Evolutionary conservation across 1,140 invertebrate genomes (phyloP).

Genomic region (Drosophila littoralis): DNA sequence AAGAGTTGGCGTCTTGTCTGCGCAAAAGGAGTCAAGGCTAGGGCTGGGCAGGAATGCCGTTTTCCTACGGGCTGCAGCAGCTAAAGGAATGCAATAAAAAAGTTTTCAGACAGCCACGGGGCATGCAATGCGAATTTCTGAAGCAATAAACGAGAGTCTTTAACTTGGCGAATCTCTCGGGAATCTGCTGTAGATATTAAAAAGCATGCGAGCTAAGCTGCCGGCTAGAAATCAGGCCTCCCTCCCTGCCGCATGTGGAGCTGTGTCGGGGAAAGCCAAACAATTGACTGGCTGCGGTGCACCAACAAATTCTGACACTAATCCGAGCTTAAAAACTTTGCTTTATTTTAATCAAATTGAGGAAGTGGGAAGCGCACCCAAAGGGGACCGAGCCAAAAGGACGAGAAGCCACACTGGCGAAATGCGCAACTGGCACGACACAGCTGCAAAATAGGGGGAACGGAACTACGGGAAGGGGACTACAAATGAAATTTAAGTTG

Average conservation of each 20-base stretch:
- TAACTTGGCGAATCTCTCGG: constrained; percentile 39
- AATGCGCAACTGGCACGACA: constrained; percentile 54
- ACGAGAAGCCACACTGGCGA: constrained; percentile 67
- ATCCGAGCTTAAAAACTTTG: constrained; percentile 80
- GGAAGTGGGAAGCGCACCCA: constrained; percentile 1
- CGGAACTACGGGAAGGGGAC: constrained; percentile 18
- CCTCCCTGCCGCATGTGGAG: background rate
- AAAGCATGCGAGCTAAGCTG: constrained; percentile 39
- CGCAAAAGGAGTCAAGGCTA: constrained; percentile 15
- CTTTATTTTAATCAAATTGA: constrained; percentile 81
- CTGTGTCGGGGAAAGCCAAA: constrained; percentile 47
- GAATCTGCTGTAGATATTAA: constrained; percentile 47
- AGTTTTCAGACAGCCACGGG: constrained; percentile 70
- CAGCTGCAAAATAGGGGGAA: constrained; percentile 21
- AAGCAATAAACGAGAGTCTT: constrained; percentile 49
- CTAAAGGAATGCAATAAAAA: constrained; percentile 78
- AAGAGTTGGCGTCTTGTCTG: constrained; percentile 31
- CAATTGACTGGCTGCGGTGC: constrained; percentile 53
- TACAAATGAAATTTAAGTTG: constrained; percentile 26
- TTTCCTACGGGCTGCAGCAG: constrained; percentile 45
- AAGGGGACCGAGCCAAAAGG: constrained; percentile 1
- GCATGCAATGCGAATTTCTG: constrained; percentile 72
- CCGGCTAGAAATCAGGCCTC: constrained; percentile 5
- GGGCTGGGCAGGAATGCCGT: constrained; percentile 20
- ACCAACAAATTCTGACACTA: constrained; percentile 68